phyloP scores from a whole-genome alignment of 2,888 invertebrate genomes.

The Abrostola tripartita region DNA sequence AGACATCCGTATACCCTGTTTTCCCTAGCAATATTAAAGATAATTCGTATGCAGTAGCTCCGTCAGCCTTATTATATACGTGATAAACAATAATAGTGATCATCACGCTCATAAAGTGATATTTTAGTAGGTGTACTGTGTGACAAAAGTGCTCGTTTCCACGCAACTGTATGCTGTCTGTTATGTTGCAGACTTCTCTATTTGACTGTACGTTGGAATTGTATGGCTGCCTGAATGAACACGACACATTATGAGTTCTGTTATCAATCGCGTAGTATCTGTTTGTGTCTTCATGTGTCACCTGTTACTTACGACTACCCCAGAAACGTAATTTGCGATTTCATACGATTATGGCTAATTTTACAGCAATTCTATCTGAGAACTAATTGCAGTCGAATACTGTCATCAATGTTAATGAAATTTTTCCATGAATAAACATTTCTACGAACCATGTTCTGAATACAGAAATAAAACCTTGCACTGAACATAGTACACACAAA shows the following conservation, averaged over 20 bases:
- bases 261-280: too few relatives aligned
- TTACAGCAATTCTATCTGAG: too few relatives aligned
- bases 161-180: constrained; percentile 61
- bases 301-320: too few relatives aligned
- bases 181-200: constrained; percentile 47
- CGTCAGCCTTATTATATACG: constrained; percentile 65
- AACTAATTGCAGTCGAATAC: too few relatives aligned
- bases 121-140: constrained; percentile 66
- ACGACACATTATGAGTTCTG: too few relatives aligned
- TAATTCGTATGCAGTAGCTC: constrained; percentile 67
- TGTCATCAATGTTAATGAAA: too few relatives aligned
- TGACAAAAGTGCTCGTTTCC: constrained; percentile 69
- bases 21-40: constrained; percentile 60
- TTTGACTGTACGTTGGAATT: constrained; percentile 41
- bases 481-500: not conserved
- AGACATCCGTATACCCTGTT: constrained; percentile 44
- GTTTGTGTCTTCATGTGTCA: too few relatives aligned
- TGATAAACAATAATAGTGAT: constrained; percentile 73
- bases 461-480: too few relatives aligned
- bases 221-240: constrained; percentile 34
- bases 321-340: too few relatives aligned
- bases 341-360: too few relatives aligned
- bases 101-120: constrained; percentile 71
- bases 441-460: too few relatives aligned
- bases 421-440: too few relatives aligned